Percentiles rank a stretch among this genome's conserved stretches.
These are phyloP conservation scores for Drosophila bocqueti DNA, from an alignment of 1,140 invertebrate species.

Conservation along the genomic window DNA sequence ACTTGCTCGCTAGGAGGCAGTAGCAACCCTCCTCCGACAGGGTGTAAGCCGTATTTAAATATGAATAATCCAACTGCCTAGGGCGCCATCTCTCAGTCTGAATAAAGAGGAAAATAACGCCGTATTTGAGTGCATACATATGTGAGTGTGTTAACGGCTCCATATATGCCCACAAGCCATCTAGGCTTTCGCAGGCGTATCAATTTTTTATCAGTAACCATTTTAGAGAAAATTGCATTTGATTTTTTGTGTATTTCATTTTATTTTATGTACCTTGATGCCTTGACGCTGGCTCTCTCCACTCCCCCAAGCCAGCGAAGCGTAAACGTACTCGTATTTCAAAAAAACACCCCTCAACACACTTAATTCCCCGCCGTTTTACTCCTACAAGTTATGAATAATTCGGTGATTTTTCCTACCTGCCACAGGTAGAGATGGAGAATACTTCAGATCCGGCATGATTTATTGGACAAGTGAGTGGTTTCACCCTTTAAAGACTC, in stretches of 20 bases:
- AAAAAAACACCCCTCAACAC: constrained; percentile 7
- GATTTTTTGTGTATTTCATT: constrained; percentile 49
- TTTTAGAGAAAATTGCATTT: constrained; percentile 80
- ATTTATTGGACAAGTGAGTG: constrained; percentile 9
- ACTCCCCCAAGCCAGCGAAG: not conserved
- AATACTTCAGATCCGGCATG: not conserved
- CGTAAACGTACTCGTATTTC: constrained; percentile 18
- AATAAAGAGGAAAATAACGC: constrained; percentile 8
- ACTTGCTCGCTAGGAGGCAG: constrained; percentile 7
- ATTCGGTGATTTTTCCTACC: constrained; percentile 30
- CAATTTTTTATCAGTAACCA: constrained; percentile 81
- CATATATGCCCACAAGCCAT: constrained; percentile 14
- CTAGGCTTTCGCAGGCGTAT: constrained; percentile 45
- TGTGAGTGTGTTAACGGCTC: constrained; percentile 13
- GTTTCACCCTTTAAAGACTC: constrained; percentile 5
- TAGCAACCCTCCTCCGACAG: constrained; percentile 5
- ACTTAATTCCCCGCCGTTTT: constrained; percentile 40
- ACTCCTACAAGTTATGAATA: constrained; percentile 42
- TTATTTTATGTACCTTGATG: constrained; percentile 17
- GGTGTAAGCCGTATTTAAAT: constrained; percentile 65
- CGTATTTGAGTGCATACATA: constrained; percentile 35
- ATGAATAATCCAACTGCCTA: constrained; percentile 70
- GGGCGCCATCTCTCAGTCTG: constrained; percentile 16
- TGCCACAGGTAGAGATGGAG: constrained; percentile 10
- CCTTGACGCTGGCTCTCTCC: not conserved